phyloP scores from a whole-genome alignment of 2,113 vertebrate species.

The Emydura subglobosa region DNA sequence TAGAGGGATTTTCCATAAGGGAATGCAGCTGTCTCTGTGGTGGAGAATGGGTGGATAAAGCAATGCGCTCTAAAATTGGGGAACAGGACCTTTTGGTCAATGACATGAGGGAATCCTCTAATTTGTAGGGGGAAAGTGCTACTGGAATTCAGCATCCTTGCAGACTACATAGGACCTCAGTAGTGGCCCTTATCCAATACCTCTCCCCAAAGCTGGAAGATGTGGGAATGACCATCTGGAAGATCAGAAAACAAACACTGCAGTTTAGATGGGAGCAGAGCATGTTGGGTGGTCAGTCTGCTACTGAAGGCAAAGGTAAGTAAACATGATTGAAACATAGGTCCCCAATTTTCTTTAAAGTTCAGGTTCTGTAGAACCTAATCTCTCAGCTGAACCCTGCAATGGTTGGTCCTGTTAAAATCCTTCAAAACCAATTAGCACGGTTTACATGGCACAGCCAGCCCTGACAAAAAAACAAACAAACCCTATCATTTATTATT shows the following conservation, averaged over 20 bases:
- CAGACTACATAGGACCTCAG: background rate
- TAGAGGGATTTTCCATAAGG: background rate
- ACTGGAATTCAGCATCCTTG: background rate
- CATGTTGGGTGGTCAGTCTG: background rate
- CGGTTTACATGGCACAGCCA: background rate
- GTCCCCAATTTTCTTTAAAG: background rate
- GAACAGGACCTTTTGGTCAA: background rate
- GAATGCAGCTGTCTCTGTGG: background rate
- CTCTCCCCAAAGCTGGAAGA: background rate
- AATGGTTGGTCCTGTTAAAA: background rate
- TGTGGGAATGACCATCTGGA: rapidly evolving
- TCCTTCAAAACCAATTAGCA: background rate
- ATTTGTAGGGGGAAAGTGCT: background rate
- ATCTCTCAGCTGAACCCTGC: background rate
- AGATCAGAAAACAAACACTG: background rate
- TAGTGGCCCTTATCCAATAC: background rate
- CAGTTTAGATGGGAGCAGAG: background rate
- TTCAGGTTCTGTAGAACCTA: background rate
- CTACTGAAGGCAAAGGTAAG: background rate
- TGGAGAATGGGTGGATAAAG: background rate
- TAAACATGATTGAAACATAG: background rate
- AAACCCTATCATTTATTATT: background rate
- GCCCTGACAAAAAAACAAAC: background rate
- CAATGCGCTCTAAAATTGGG: background rate
- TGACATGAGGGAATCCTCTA: background rate